Conservation (phyloP, 2,888 invertebrate species). For the Polietes domitor region DNA sequence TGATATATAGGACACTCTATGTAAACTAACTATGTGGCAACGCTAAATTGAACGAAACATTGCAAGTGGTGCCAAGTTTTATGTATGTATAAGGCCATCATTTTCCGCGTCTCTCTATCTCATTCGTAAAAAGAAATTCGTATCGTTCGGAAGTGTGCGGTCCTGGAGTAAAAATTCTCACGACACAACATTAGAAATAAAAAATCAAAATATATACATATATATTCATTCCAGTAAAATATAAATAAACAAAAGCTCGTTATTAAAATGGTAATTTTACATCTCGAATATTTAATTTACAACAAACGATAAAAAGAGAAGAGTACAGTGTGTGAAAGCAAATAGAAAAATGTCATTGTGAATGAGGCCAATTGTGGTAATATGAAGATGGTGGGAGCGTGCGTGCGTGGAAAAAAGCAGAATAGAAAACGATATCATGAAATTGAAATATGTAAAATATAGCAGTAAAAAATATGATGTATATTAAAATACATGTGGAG, state of each 20-base stretch:
- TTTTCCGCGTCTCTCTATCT: conserved; percentile 75
- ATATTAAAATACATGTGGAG: background rate
- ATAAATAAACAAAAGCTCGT: conserved; percentile 44
- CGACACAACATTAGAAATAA: conserved; percentile 40
- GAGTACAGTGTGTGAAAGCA: conserved; percentile 32
- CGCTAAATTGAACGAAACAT: conserved; percentile 55
- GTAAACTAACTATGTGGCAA: conserved; percentile 46
- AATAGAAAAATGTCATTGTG: conserved; percentile 59
- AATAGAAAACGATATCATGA: conserved; percentile 11
- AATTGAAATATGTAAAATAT: conserved; percentile 4
- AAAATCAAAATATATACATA: conserved; percentile 61
- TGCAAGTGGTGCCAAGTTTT: conserved; percentile 56
- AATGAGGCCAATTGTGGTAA: conserved; percentile 45
- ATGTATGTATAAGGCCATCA: conserved; percentile 52
- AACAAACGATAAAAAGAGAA: conserved; percentile 29
- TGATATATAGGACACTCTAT: too few relatives aligned
- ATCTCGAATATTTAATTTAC: background rate
- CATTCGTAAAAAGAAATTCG: conserved; percentile 78
- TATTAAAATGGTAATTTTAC: conserved; percentile 65
- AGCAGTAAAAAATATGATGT: background rate
- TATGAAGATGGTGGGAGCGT: conserved; percentile 55
- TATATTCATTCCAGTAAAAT: conserved; percentile 62
- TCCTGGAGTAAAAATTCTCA: conserved; percentile 32
- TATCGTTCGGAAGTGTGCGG: conserved; percentile 72
- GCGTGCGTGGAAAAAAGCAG: conserved; percentile 65